Evolutionary conservation across 2,888 invertebrate species (phyloP), one percentile per base, ranked within the genome.

Genomic region (Papilio protenor): DNA sequence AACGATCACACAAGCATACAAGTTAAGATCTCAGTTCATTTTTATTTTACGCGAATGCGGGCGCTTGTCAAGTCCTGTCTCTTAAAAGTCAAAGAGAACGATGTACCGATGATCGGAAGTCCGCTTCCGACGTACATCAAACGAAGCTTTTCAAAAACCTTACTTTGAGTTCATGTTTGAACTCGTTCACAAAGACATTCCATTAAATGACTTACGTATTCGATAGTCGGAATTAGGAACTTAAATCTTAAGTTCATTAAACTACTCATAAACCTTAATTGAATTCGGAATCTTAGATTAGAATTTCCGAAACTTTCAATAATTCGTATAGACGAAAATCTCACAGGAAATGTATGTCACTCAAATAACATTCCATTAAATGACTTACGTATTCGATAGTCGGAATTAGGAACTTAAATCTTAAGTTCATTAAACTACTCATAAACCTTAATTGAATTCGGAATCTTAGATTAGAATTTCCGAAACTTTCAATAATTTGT

Each of bases 71-170:
- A 14, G 23, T 61, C 61, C 27, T 61, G 5, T 61, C 16, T 61
- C 14, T 61, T 61, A 61, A 61, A 61, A 27, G 61, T 61, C 61
- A 16, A 61, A 27, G 61, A 6, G 23, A 16, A 16, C 61, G 27
- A 27, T 61, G 61, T 61, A 69, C 49, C 45, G 47, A 61, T 23
- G 61, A 74, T 61, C 52, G 75, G 77, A 78, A 75, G 71, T 75
- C 75, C 64, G 71, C 75, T 75, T 75, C 75, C 61, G 71, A 40
- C 74, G 61, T 40, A 59, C 59, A 45, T 33, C 64, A 49, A 52
- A 23, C 23, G 55, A 33, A 52, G 23, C 61, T 40, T 40, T 77
- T 59, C 59, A 61, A 70, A 52, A 55, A 74, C 61, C 40, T 49
- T 49, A 23, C 61, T 23, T 61, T 27, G 49, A 73, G 70, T 59